phyloP scores from a whole-genome alignment of 2,113 vertebrate species.

The Salvelinus namaycush region DNA sequence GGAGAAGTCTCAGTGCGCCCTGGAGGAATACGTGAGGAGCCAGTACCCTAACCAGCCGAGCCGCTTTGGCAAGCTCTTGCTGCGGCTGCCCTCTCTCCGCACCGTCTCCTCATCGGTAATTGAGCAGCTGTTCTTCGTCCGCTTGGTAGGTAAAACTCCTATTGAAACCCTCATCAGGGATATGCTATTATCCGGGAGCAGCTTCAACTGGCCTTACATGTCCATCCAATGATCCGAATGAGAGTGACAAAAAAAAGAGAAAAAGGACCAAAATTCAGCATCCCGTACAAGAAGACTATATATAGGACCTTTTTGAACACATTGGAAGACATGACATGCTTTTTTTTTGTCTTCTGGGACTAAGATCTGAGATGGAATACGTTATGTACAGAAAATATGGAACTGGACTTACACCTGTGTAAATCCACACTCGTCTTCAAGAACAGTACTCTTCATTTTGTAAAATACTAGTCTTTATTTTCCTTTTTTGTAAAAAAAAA shows the following conservation, averaged over 20 bases:
- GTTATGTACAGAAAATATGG: conserved; percentile 95
- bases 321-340: conserved; percentile 74
- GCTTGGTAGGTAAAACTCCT: conserved; percentile 99
- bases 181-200: conserved; percentile 99
- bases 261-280: conserved; percentile 77
- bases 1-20: conserved; percentile 96
- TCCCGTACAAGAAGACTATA: conserved; percentile 80
- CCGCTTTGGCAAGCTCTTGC: conserved; percentile 97
- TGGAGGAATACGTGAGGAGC: conserved; percentile 97
- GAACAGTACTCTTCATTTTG: conserved; percentile 98
- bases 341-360: conserved; percentile 80
- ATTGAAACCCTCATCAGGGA: conserved; percentile 99
- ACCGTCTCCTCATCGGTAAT: conserved; percentile 97
- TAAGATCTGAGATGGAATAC: conserved; percentile 90
- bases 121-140: conserved; percentile 99
- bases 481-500: conserved; percentile 85
- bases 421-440: conserved; percentile 86
- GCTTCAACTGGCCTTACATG: conserved; percentile 99
- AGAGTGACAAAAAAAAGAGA: conserved; percentile 74
- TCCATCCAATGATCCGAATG: conserved; percentile 97
- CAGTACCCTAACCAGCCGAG: conserved; percentile 98
- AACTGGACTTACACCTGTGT: conserved; percentile 90
- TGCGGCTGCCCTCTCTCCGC: conserved; percentile 93
- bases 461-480: conserved; percentile 99
- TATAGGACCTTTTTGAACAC: conserved; percentile 79